Evolutionary conservation across 2,113 vertebrate species (phyloP).

Genomic region (Petrocephalus zakoni): DNA sequence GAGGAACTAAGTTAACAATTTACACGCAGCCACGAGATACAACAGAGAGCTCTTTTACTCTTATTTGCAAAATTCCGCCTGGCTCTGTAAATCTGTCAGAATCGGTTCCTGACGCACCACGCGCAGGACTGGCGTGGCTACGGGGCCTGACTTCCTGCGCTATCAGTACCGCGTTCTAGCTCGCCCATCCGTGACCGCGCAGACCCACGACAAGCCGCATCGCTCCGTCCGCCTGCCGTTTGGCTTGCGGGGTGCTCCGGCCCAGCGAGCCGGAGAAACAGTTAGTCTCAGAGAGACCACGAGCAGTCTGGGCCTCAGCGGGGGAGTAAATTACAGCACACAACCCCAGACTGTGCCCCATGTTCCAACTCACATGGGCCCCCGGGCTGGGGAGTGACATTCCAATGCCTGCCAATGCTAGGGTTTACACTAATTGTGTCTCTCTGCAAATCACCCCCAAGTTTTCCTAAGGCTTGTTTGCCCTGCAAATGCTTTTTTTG

Average conservation of each 20-base stretch:
- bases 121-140: background rate
- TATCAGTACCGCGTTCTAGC: background rate
- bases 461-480: background rate
- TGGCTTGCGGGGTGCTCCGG: constrained; percentile 56
- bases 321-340: constrained; percentile 70
- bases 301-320: constrained; percentile 54
- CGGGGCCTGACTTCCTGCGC: background rate
- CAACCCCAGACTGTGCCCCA: constrained; percentile 53
- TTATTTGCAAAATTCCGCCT: background rate
- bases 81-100: constrained; percentile 33
- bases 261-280: constrained; percentile 36
- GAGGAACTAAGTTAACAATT: background rate
- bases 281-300: constrained; percentile 57
- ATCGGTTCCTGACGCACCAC: constrained; percentile 20
- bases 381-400: constrained; percentile 68
- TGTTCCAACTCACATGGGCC: constrained; percentile 56
- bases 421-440: constrained; percentile 71
- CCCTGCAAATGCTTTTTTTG: background rate
- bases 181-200: background rate
- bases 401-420: constrained; percentile 62
- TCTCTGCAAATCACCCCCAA: constrained; percentile 20
- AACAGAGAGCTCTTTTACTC: background rate
- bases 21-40: background rate
- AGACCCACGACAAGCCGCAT: background rate
- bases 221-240: constrained; percentile 12